These are phyloP conservation scores for Thysanoteuthis rhombus DNA, from an alignment of 2,888 invertebrate genomes.

Conservation along the genomic window DNA sequence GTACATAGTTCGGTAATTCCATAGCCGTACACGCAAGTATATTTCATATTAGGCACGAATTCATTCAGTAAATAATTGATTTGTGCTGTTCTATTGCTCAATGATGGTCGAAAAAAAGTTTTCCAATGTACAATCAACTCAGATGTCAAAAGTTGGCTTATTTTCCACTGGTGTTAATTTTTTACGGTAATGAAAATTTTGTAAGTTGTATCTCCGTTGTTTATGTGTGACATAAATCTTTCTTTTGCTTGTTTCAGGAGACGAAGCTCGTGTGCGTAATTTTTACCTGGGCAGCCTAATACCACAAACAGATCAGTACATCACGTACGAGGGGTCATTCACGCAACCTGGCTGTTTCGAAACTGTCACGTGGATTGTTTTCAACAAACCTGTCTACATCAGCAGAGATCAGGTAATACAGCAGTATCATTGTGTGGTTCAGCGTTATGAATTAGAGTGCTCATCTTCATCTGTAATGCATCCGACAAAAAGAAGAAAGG, in stretches of 20 bases:
- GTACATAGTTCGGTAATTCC: no score
- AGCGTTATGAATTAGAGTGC: no score
- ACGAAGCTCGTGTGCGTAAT: conserved; percentile 42
- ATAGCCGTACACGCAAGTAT: no score
- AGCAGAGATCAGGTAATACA: conserved; percentile 89
- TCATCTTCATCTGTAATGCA: no score
- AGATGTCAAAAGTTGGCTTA: no score
- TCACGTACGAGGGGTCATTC: conserved; percentile 97
- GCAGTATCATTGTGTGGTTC: neutral
- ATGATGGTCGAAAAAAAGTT: no score
- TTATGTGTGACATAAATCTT: neutral
- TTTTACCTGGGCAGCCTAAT: conserved; percentile 71
- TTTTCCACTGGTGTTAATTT: no score
- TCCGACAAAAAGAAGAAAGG: no score
- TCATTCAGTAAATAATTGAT: no score
- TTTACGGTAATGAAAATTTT: neutral
- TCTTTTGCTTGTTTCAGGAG: conserved; percentile 43
- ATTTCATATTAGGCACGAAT: no score
- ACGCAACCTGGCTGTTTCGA: conserved; percentile 98
- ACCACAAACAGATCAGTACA: conserved; percentile 89
- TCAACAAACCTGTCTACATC: conserved; percentile 97
- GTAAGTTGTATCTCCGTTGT: neutral
- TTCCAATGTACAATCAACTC: no score
- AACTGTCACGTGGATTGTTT: conserved; percentile 98
- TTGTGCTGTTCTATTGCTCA: no score